Percentiles rank a stretch among this genome's conserved stretches.
phyloP scores from a whole-genome alignment of 2,797 vertebrate species.

The Anguilla anguilla region DNA sequence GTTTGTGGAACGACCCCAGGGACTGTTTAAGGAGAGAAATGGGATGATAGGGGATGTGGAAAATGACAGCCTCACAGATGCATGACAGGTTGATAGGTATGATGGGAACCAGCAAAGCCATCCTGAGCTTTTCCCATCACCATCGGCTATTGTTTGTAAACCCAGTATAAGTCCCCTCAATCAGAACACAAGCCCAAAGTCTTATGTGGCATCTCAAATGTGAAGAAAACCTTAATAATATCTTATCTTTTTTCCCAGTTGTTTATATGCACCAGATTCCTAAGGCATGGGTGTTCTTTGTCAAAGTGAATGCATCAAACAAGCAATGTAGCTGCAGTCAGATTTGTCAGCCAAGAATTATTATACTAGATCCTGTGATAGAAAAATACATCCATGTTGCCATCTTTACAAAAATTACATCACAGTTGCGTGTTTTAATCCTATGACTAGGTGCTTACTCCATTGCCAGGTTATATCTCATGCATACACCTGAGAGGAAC shows the following conservation, averaged over 20 bases:
- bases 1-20: slow-evolving; percentile 60
- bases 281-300: neutral
- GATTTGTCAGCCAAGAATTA: neutral
- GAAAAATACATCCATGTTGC: neutral
- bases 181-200: neutral
- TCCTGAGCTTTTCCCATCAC: neutral
- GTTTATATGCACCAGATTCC: slow-evolving; percentile 6
- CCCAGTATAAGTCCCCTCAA: neutral
- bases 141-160: neutral
- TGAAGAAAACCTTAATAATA: neutral
- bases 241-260: neutral
- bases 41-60: slow-evolving; percentile 60
- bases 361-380: neutral
- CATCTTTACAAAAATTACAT: neutral
- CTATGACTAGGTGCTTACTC: neutral
- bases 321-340: neutral
- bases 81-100: slow-evolving; percentile 17
- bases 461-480: neutral
- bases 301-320: neutral
- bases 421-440: neutral
- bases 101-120: neutral
- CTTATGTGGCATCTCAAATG: neutral
- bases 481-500: slow-evolving; percentile 36
- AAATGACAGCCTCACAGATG: slow-evolving; percentile 66
- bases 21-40: slow-evolving; percentile 64